phyloP scores from a whole-genome alignment of 2,888 invertebrate species.

The Drosophila prostipennis region DNA sequence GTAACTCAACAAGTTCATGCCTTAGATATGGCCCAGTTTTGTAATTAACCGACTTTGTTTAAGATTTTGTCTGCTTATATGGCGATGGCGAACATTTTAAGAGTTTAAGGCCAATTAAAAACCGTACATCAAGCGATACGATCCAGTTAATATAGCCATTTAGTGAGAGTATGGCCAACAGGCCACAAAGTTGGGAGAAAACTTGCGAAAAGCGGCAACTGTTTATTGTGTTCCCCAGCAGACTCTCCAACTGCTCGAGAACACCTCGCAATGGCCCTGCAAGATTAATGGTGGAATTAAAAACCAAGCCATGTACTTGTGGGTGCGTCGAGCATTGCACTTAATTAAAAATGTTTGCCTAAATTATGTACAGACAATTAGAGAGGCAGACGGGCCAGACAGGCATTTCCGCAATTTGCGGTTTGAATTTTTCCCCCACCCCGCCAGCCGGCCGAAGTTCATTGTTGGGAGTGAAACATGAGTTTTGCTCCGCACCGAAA shows the following conservation, averaged over 20 bases:
- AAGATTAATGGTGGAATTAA: slow-evolving; percentile 55
- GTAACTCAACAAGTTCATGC: slow-evolving; percentile 41
- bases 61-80: slow-evolving; percentile 1
- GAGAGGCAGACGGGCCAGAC: slow-evolving; percentile 54
- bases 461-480: slow-evolving; percentile 28
- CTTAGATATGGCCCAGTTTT: slow-evolving; percentile 24
- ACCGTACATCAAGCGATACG: background rate
- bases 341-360: slow-evolving; percentile 69
- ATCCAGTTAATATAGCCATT: slow-evolving; percentile 6
- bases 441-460: slow-evolving; percentile 11
- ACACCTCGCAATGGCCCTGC: slow-evolving; percentile 34
- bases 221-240: slow-evolving; percentile 23
- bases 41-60: slow-evolving; percentile 27
- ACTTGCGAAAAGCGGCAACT: slow-evolving; percentile 39
- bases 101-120: background rate
- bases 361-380: slow-evolving; percentile 65
- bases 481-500: slow-evolving; percentile 7
- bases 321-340: slow-evolving; percentile 42
- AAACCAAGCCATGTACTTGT: slow-evolving; percentile 30
- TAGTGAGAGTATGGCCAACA: background rate
- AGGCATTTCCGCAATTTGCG: slow-evolving; percentile 45
- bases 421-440: slow-evolving; percentile 27
- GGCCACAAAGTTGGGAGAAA: slow-evolving; percentile 23
- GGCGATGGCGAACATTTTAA: background rate
- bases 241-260: slow-evolving; percentile 31